These are phyloP conservation scores for Dorcus hopei DNA, from an alignment of 2,888 invertebrate species.

Conservation along the genomic window DNA sequence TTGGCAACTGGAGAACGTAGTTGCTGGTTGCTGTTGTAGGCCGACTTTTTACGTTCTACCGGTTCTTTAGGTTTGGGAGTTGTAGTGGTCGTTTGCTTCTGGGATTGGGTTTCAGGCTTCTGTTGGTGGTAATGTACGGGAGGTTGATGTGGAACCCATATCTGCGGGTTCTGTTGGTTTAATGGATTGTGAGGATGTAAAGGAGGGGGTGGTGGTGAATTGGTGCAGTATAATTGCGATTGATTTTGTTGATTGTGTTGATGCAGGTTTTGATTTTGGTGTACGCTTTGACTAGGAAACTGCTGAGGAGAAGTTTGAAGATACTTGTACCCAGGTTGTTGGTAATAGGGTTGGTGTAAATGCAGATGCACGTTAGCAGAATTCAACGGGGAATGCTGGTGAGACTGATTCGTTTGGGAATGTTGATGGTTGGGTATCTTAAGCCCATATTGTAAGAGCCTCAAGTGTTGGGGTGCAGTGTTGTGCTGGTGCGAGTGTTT, in stretches of 20 bases:
- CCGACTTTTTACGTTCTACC: constrained; percentile 34
- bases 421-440: constrained; percentile 56
- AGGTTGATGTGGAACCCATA: constrained; percentile 41
- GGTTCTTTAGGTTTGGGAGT: constrained; percentile 28
- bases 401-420: constrained; percentile 36
- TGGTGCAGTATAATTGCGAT: constrained; percentile 28
- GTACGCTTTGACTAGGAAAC: constrained; percentile 4
- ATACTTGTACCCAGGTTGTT: constrained; percentile 44
- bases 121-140: constrained; percentile 41
- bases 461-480: constrained; percentile 55
- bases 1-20: constrained; percentile 77
- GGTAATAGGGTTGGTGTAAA: constrained; percentile 41
- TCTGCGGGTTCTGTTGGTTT: constrained; percentile 38
- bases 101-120: constrained; percentile 27
- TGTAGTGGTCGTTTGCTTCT: constrained; percentile 15
- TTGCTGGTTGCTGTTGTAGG: constrained; percentile 49
- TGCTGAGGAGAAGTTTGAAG: constrained; percentile 39
- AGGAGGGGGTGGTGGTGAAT: constrained; percentile 27
- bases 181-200: constrained; percentile 34
- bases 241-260: constrained; percentile 35
- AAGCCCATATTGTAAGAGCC: constrained; percentile 55
- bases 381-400: constrained; percentile 51
- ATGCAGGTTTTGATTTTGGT: constrained; percentile 24
- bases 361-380: constrained; percentile 46
- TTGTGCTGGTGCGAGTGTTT: constrained; percentile 59